Evolutionary conservation across 2,797 vertebrate species (phyloP).

Genomic region (Hylomyscus alleni): DNA sequence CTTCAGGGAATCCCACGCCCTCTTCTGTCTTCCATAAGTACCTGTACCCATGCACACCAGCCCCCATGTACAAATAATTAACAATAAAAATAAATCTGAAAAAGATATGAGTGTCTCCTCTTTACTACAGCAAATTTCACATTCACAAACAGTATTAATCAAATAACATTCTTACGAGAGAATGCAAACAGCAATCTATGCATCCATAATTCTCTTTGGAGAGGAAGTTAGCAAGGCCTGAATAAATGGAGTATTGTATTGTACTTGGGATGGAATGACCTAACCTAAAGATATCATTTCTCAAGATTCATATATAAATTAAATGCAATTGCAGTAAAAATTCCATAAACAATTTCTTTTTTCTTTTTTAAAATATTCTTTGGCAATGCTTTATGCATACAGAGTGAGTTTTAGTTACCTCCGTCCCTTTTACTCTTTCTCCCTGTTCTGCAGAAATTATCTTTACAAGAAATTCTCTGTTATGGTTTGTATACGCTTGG

Average conservation of each 20-base stretch:
- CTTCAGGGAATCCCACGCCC: neutral
- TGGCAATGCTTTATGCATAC: neutral
- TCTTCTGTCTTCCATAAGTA: neutral
- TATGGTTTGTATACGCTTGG: neutral
- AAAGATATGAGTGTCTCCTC: neutral
- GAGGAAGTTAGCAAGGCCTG: neutral
- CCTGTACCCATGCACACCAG: neutral
- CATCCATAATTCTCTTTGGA: conserved; percentile 13
- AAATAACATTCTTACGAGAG: conserved; percentile 33
- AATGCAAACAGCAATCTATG: neutral
- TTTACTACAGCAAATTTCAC: neutral
- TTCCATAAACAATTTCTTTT: neutral
- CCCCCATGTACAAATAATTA: neutral
- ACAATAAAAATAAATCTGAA: neutral
- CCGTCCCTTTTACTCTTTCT: neutral
- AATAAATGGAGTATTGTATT: conserved; percentile 42
- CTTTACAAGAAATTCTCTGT: neutral
- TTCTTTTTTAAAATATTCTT: neutral
- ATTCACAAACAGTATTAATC: neutral
- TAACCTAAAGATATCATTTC: conserved; percentile 40
- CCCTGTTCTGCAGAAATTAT: neutral
- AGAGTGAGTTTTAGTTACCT: neutral
- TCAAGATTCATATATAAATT: conserved; percentile 51
- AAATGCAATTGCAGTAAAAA: conserved; percentile 24
- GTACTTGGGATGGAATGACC: conserved; percentile 26